Evolutionary conservation across 2,797 vertebrate genomes (phyloP).

Genomic region (Mormyrops attenuatus): DNA sequence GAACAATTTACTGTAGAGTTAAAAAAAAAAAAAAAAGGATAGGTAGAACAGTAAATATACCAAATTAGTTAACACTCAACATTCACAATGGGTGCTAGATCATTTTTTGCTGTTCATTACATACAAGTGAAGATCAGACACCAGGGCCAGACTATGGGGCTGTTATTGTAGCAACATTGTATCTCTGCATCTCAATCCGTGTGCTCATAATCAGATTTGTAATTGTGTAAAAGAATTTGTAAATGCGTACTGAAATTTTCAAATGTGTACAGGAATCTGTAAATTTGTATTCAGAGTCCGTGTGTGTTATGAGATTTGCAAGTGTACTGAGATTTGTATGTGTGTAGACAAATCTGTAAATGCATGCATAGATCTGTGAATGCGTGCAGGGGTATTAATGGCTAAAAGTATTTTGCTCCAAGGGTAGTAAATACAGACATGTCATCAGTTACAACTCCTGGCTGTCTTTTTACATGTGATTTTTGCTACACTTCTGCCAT

Average conservation of each 20-base stretch:
- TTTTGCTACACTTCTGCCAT: background rate
- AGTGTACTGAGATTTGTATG: background rate
- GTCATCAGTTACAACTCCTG: background rate
- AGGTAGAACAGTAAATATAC: background rate
- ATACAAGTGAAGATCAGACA: background rate
- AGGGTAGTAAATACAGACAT: background rate
- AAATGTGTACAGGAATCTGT: background rate
- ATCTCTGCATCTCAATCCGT: background rate
- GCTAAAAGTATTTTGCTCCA: background rate
- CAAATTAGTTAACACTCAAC: background rate
- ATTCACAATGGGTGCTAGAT: background rate
- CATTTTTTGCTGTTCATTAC: background rate
- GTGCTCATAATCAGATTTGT: background rate
- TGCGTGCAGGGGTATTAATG: background rate
- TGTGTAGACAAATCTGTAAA: background rate
- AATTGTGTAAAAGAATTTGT: background rate
- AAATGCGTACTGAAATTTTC: background rate
- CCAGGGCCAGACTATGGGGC: background rate
- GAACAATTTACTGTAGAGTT: constrained; percentile 81
- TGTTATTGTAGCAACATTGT: background rate
- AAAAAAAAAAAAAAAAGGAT: background rate
- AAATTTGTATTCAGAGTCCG: background rate
- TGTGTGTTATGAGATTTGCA: background rate
- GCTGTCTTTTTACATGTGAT: background rate
- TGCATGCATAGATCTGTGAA: background rate